phyloP scores from a whole-genome alignment of 2,113 vertebrate species.

The Prunella fulvescens region DNA sequence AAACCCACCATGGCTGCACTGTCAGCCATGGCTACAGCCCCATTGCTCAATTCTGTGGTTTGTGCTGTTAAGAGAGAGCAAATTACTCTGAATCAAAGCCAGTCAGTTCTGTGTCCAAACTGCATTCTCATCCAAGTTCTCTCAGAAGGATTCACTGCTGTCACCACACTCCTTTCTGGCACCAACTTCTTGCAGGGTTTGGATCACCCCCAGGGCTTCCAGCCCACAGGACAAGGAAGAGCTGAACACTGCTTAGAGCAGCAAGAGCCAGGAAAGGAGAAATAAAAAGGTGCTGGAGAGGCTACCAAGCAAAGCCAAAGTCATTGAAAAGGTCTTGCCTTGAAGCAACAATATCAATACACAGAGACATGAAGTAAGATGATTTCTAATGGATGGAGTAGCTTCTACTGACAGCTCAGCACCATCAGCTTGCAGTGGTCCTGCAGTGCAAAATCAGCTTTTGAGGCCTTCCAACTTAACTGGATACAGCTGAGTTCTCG shows the following conservation, averaged over 20 bases:
- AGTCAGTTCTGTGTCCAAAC: background rate
- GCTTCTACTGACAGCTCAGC: background rate
- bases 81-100: conserved; percentile 3
- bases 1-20: background rate
- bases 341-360: background rate
- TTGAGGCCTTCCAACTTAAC: background rate
- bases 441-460: background rate
- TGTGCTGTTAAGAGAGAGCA: background rate
- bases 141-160: background rate
- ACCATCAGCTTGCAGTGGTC: background rate
- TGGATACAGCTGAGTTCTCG: rapidly evolving
- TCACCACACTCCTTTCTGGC: background rate
- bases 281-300: background rate
- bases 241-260: background rate
- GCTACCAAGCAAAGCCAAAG: background rate
- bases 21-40: background rate
- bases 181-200: background rate
- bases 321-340: background rate
- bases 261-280: background rate
- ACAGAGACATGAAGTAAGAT: background rate
- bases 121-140: background rate
- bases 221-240: background rate
- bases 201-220: background rate
- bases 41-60: background rate
- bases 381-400: background rate